These are phyloP conservation scores for Cyanoramphus novaezelandiae DNA, from an alignment of 2,113 vertebrate species.

Conservation along the genomic window DNA sequence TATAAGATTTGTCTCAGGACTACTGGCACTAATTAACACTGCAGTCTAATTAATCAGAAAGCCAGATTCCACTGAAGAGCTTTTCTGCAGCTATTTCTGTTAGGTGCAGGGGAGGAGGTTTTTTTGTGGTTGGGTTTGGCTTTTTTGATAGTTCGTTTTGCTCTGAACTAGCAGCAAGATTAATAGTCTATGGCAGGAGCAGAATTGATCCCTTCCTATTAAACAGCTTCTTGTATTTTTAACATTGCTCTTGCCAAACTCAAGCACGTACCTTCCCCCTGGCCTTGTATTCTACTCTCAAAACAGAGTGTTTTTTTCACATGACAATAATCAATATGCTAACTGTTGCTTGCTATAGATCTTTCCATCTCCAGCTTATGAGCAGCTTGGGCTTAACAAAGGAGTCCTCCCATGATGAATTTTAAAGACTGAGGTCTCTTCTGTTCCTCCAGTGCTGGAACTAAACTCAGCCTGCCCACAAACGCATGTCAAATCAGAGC, in stretches of 20 bases:
- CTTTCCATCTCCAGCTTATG: not conserved
- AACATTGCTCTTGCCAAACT: not conserved
- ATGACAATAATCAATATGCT: not conserved
- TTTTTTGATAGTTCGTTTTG: not conserved
- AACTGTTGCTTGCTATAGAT: not conserved
- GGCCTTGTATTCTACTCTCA: not conserved
- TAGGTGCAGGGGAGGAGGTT: not conserved
- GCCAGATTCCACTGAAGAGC: slow-evolving; percentile 45
- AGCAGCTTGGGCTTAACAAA: not conserved
- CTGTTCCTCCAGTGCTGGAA: not conserved
- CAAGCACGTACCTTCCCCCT: not conserved
- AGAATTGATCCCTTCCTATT: not conserved
- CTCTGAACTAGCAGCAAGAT: not conserved
- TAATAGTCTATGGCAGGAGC: not conserved
- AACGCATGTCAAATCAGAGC: not conserved
- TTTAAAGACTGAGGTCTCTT: not conserved
- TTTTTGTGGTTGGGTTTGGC: not conserved
- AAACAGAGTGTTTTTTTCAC: not conserved
- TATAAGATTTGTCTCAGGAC: slow-evolving; percentile 49
- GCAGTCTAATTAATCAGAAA: slow-evolving; percentile 63
- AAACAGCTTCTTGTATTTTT: not conserved
- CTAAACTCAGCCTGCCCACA: not conserved
- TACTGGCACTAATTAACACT: slow-evolving; percentile 66
- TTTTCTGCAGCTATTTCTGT: slow-evolving; percentile 27
- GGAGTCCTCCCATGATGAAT: not conserved